A percentile compares a stretch with the other conserved stretches of the same genome.
phyloP scores from a whole-genome alignment of 2,888 invertebrate genomes.

The Eugnorisma glareosa region DNA sequence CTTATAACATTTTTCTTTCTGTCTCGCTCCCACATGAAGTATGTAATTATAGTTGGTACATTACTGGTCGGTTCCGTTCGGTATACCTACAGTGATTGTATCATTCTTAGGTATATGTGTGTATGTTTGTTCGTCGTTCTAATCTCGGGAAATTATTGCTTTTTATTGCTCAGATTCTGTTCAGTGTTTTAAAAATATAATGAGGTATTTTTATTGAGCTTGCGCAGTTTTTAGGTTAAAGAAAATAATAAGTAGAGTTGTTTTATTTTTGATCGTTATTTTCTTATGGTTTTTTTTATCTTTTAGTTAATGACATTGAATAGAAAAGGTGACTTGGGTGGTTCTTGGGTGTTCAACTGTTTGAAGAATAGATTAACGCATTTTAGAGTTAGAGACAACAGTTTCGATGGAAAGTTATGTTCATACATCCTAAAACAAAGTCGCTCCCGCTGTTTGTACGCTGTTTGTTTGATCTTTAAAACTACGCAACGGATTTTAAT shows the following conservation, averaged over 20 bases:
- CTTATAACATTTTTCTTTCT: slow-evolving; percentile 38
- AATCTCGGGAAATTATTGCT: slow-evolving; percentile 65
- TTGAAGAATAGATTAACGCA: neutral
- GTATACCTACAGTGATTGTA: slow-evolving; percentile 68
- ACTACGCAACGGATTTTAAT: too few species aligned
- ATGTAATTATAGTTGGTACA: slow-evolving; percentile 78
- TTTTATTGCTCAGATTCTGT: slow-evolving; percentile 62
- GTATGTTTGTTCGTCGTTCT: slow-evolving; percentile 54
- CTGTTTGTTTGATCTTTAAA: too few species aligned
- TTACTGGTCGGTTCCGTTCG: slow-evolving; percentile 74
- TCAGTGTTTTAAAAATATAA: slow-evolving; percentile 59
- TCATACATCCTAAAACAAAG: too few species aligned
- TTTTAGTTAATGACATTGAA: neutral
- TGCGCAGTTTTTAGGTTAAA: slow-evolving; percentile 29
- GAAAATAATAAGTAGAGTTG: slow-evolving; percentile 25
- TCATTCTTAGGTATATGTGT: slow-evolving; percentile 50
- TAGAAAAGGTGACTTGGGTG: neutral
- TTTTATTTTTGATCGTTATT: neutral
- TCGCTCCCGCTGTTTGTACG: too few species aligned
- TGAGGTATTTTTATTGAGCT: slow-evolving; percentile 56
- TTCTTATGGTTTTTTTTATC: neutral
- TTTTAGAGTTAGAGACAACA: neutral
- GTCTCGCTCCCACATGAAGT: slow-evolving; percentile 69
- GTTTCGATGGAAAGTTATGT: neutral
- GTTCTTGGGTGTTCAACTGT: neutral